Evolutionary conservation across 23 tunicate species (phyloP).

Genomic region (Styela clava): DNA sequence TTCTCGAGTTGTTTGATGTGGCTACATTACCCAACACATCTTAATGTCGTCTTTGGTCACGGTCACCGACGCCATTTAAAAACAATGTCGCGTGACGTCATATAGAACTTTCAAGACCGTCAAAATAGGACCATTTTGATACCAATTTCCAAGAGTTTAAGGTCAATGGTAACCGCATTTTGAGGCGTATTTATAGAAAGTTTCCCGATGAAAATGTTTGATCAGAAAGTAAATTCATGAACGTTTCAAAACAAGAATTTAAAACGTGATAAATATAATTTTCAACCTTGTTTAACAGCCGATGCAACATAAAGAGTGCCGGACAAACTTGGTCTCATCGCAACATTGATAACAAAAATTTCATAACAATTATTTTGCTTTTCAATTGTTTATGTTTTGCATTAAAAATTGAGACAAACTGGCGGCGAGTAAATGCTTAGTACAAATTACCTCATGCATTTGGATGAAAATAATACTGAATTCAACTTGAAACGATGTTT

Average conservation of each 20-base stretch:
- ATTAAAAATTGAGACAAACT: too few species aligned
- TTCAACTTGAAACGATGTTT: too few species aligned
- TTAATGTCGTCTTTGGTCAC: constrained; percentile 24
- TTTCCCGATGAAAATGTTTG: neutral
- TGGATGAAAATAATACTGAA: too few species aligned
- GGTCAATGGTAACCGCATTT: neutral
- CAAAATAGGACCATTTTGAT: neutral
- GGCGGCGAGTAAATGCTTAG: too few species aligned
- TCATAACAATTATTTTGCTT: too few species aligned
- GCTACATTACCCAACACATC: constrained; percentile 10
- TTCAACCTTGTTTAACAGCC: too few species aligned
- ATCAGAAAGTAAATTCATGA: neutral
- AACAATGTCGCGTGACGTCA: constrained; percentile 11
- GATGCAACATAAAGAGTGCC: too few species aligned
- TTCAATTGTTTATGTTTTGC: too few species aligned
- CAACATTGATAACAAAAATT: too few species aligned
- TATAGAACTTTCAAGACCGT: neutral
- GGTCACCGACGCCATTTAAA: constrained; percentile 4
- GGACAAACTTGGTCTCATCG: too few species aligned
- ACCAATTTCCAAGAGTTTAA: neutral
- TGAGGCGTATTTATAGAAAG: neutral
- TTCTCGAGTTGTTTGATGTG: constrained; percentile 9
- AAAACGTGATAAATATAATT: too few species aligned
- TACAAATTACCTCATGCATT: too few species aligned
- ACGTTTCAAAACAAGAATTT: neutral